Base-by-base conservation (phyloP, 35 echinoderm and acorn worm species). In the Apostichopus japonicus region DNA sequence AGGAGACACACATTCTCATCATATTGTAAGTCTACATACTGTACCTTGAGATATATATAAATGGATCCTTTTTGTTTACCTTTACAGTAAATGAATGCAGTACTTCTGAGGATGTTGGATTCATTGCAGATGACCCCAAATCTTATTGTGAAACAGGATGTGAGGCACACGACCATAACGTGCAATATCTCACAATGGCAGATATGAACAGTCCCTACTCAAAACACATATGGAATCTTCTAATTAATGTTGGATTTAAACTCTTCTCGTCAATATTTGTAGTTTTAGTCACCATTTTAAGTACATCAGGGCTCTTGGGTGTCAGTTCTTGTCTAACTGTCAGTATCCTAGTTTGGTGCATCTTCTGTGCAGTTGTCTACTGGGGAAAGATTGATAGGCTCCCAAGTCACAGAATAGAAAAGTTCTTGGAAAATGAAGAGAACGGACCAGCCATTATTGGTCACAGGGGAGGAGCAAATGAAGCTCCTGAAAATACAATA, bases 401-500 rank as follows among this genome's bases (percentile, higher is more conserved):
- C 7, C 81, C 81, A 16, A 84, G 54, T 58, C 81, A 84, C 56
- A 84, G 81, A 62, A 84, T 84, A 57, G 81, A 57, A 19, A 84
- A 24, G 24, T 80, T 84, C 57, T 16, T 84, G 8, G 55, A 58
- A 24, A 84, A 84, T 84, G 54, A 84, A 84, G 81, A 57, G 54
- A 23, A 84, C 21, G 54, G n/a, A 15, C 17, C 56, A 23, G 53
- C 81, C n/a, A 89, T 91, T 11, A 93, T 97, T 55, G 93, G 73
- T 65, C 96, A 97, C 79, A 80, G 96, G 71, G 96, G 96, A 72
- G 96, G 91, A 79, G 96, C 93, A 22, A 10, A 33, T 1, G 96
- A 97, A 59, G 93, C 86, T 14, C 96, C 96, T 52, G 96, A 97
- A 86, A 97, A 97, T 65, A 97, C 96, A 22, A 25, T 94, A 19